These are phyloP conservation scores for Probosciger aterrimus DNA, from an alignment of 2,113 vertebrate genomes.

Conservation along the genomic window DNA sequence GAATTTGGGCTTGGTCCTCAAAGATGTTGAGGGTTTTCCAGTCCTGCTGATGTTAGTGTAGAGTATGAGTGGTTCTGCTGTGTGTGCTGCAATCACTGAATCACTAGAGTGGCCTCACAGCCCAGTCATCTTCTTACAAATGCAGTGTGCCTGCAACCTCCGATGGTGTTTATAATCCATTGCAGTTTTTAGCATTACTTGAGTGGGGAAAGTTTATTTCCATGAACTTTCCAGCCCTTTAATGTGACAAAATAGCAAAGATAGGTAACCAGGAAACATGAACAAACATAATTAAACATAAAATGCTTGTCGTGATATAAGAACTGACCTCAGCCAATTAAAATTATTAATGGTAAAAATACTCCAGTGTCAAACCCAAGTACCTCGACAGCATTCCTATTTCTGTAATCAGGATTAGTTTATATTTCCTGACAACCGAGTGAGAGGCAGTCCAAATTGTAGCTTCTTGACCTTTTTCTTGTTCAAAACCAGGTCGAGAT, in stretches of 20 bases:
- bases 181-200: conserved; percentile 32
- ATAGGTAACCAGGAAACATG: conserved; percentile 67
- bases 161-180: conserved; percentile 2
- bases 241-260: conserved; percentile 27
- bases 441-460: conserved; percentile 44
- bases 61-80: neutral
- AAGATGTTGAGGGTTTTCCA: neutral
- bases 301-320: conserved; percentile 60
- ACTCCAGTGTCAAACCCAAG: conserved; percentile 37
- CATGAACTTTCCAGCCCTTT: neutral
- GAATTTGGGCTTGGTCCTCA: neutral
- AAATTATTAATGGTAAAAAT: conserved; percentile 77
- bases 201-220: conserved; percentile 45
- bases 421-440: conserved; percentile 62
- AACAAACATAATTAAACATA: conserved; percentile 68
- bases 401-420: conserved; percentile 66
- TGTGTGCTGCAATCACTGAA: neutral
- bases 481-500: conserved; percentile 3
- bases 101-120: neutral
- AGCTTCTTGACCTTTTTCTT: conserved; percentile 55
- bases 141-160: neutral
- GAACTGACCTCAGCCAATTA: conserved; percentile 73
- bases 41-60: neutral
- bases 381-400: conserved; percentile 49
- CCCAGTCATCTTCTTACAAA: neutral